These are phyloP conservation scores for Nasonovia ribisnigri DNA, from an alignment of 2,888 invertebrate genomes.

Conservation along the genomic window DNA sequence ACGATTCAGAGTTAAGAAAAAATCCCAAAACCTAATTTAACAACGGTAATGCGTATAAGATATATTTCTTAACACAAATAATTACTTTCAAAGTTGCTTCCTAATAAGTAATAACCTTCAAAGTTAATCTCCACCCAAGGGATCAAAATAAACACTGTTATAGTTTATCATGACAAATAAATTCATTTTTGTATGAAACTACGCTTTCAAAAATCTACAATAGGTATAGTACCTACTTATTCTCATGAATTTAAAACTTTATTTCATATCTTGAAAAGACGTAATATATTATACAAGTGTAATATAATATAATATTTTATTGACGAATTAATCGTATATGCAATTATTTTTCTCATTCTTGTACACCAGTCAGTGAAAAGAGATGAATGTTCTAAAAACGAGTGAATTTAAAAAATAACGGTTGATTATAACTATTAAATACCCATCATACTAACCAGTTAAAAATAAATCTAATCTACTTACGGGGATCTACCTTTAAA, in stretches of 20 bases:
- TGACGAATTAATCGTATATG: background rate
- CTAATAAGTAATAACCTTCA: background rate
- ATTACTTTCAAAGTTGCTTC: background rate
- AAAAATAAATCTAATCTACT: background rate
- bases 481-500: background rate
- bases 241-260: background rate
- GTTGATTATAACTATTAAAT: too few species aligned
- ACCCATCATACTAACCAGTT: background rate
- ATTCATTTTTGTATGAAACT: background rate
- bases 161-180: background rate
- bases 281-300: background rate
- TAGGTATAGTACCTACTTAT: background rate
- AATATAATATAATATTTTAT: background rate
- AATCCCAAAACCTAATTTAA: background rate
- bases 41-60: background rate
- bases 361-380: background rate
- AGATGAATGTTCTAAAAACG: background rate
- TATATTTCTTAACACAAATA: slow-evolving; percentile 19
- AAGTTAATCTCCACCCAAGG: background rate
- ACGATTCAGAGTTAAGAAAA: background rate
- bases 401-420: background rate
- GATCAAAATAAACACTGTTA: slow-evolving; percentile 30
- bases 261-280: background rate
- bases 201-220: background rate
- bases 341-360: background rate